phyloP scores from a whole-genome alignment of 2,797 vertebrate species.

The Manis crassicaudata region DNA sequence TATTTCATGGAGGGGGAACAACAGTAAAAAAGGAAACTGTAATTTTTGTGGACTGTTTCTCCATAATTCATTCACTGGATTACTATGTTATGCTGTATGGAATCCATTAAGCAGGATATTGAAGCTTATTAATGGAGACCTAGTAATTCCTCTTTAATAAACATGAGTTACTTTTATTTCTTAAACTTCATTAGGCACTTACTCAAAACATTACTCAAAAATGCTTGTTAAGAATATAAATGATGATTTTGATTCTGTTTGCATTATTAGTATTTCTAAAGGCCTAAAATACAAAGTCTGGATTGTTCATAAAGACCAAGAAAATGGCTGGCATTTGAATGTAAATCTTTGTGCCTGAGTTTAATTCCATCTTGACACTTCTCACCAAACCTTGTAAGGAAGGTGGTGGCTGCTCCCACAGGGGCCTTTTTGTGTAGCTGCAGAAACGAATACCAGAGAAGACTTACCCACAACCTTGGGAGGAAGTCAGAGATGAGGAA shows the following conservation, averaged over 20 bases:
- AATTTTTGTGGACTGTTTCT: conserved; percentile 71
- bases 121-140: conserved; percentile 77
- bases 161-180: conserved; percentile 79
- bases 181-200: conserved; percentile 80
- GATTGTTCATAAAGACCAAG: conserved; percentile 51
- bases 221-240: conserved; percentile 77
- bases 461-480: background rate
- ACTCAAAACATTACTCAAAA: conserved; percentile 78
- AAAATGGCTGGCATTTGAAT: conserved; percentile 43
- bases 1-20: conserved; percentile 68
- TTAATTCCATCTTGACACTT: conserved; percentile 76
- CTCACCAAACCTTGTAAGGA: conserved; percentile 57
- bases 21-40: conserved; percentile 72
- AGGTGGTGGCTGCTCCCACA: conserved; percentile 46
- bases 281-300: conserved; percentile 47
- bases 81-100: conserved; percentile 68
- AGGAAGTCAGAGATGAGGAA: background rate
- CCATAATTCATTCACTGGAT: conserved; percentile 73
- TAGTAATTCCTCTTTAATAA: conserved; percentile 81
- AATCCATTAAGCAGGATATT: conserved; percentile 78
- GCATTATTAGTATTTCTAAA: conserved; percentile 67
- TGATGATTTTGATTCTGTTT: conserved; percentile 73
- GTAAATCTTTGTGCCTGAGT: conserved; percentile 66
- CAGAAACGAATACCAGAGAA: background rate
- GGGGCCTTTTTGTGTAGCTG: conserved; percentile 58